Evolutionary conservation across 2,113 vertebrate species (phyloP).

Genomic region (Ammodytes dubius): DNA sequence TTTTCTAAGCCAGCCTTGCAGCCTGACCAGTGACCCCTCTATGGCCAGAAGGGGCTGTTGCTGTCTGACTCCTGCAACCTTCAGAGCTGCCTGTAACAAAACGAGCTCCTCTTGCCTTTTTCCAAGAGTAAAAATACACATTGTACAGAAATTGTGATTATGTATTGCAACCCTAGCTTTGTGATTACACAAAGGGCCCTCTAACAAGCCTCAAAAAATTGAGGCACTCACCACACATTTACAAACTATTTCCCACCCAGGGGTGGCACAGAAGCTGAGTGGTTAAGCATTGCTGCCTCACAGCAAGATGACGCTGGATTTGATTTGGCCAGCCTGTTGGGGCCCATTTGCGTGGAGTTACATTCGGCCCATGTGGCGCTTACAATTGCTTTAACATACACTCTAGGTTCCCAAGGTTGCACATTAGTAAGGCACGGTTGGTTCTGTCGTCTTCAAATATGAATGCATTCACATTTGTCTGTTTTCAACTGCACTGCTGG

Average conservation of each 20-base stretch:
- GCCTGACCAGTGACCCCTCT: slow-evolving; percentile 2
- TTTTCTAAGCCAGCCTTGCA: slow-evolving; percentile 18
- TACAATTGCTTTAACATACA: background rate
- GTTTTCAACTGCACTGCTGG: slow-evolving; percentile 27
- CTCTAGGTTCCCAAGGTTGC: slow-evolving; percentile 15
- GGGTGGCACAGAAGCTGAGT: slow-evolving; percentile 31
- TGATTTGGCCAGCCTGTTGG: slow-evolving; percentile 38
- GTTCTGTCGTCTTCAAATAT: slow-evolving; percentile 15
- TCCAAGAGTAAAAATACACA: background rate
- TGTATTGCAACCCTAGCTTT: slow-evolving; percentile 21
- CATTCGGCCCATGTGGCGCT: background rate
- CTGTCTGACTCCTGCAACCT: slow-evolving; percentile 8
- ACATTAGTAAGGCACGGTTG: background rate
- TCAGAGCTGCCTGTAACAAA: slow-evolving; percentile 1
- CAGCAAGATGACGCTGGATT: slow-evolving; percentile 20
- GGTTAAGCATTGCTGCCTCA: slow-evolving; percentile 40
- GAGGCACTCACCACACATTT: slow-evolving; percentile 13
- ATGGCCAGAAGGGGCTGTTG: background rate
- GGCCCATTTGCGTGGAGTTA: slow-evolving; percentile 23
- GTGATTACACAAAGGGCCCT: slow-evolving; percentile 15
- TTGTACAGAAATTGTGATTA: slow-evolving; percentile 13
- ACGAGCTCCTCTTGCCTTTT: slow-evolving; percentile 11
- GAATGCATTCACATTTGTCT: slow-evolving; percentile 18
- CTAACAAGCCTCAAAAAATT: slow-evolving; percentile 48
- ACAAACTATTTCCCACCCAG: slow-evolving; percentile 23